Conservation (phyloP, 2,113 vertebrate species). For the Synodontis membranacea region DNA sequence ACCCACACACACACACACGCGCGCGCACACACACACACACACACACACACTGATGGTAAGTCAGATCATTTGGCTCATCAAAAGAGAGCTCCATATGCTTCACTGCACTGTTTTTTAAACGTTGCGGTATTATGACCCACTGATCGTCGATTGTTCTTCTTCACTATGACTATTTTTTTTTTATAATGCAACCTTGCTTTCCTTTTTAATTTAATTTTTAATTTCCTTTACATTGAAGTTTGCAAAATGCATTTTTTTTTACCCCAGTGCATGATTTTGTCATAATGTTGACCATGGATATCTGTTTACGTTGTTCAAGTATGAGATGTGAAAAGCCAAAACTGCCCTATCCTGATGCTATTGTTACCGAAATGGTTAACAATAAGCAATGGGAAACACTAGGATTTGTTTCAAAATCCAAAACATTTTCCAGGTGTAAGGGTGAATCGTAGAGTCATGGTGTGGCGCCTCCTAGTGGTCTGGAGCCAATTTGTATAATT, state of each 20-base stretch:
- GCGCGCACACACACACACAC: constrained; percentile 43
- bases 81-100: background rate
- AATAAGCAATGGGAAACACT: no score
- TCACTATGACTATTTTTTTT: background rate
- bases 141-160: background rate
- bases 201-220: background rate
- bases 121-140: background rate
- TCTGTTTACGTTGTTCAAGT: no score
- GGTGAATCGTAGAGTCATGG: no score
- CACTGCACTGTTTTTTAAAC: background rate
- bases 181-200: background rate
- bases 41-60: constrained; percentile 17
- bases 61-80: background rate
- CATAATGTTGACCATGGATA: no score
- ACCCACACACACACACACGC: constrained; percentile 34
- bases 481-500: no score
- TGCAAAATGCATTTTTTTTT: background rate
- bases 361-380: no score
- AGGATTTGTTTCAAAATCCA: no score
- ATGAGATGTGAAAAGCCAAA: no score
- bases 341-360: no score
- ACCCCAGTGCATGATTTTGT: background rate
- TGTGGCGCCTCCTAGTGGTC: no score
- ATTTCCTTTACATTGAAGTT: background rate
- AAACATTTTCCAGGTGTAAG: no score